Evolutionary conservation across 2,797 vertebrate genomes (phyloP).

Genomic region (Eidolon dupreanum): DNA sequence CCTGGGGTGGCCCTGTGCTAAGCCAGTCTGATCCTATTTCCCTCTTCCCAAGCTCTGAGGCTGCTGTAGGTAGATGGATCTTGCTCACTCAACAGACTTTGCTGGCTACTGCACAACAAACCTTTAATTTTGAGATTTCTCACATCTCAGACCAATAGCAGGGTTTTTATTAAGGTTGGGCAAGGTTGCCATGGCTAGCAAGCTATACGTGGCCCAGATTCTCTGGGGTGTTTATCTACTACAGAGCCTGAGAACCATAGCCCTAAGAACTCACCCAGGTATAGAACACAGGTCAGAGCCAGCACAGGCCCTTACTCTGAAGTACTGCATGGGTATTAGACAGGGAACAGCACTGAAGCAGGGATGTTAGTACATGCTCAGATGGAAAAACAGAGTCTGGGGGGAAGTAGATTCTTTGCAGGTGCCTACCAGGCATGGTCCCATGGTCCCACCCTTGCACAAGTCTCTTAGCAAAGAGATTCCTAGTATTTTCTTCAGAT

Average conservation of each 20-base stretch:
- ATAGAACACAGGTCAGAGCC: background rate
- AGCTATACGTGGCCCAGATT: background rate
- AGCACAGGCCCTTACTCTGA: background rate
- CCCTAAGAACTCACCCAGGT: background rate
- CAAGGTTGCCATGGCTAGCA: background rate
- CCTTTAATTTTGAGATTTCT: background rate
- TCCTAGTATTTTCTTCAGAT: constrained; percentile 8
- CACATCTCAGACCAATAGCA: background rate
- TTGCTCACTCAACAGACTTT: background rate
- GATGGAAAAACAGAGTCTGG: background rate
- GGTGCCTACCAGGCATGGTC: background rate
- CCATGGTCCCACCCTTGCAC: background rate
- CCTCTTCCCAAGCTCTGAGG: background rate
- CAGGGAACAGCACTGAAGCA: background rate
- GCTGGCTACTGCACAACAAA: background rate
- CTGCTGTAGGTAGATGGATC: background rate
- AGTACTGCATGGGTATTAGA: background rate
- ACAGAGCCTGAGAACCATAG: background rate
- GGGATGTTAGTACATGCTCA: background rate
- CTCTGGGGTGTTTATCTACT: background rate
- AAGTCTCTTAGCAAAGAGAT: background rate
- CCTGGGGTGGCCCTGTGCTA: background rate
- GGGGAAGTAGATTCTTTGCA: background rate
- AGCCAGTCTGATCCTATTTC: background rate
- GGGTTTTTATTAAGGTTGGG: background rate